Evolutionary conservation across 2,797 vertebrate species (phyloP).

Genomic region (Anisognathus igniventris): DNA sequence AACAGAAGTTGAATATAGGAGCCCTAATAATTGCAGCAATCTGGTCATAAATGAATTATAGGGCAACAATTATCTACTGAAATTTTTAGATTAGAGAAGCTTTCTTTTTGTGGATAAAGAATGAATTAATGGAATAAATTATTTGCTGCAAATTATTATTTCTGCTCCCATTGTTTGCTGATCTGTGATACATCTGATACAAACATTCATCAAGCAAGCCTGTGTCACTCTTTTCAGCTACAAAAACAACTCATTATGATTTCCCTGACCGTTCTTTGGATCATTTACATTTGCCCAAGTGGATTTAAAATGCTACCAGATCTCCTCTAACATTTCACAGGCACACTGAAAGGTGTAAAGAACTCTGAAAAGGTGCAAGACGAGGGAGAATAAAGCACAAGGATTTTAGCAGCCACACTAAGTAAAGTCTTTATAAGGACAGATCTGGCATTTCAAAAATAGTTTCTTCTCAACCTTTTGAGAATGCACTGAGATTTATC

Average conservation of each 20-base stretch:
- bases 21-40: neutral
- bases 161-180: neutral
- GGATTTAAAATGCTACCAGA: slow-evolving; percentile 44
- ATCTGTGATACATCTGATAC: neutral
- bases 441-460: slow-evolving; percentile 58
- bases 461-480: slow-evolving; percentile 40
- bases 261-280: neutral
- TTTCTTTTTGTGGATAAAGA: neutral
- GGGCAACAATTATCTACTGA: neutral
- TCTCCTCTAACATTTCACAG: slow-evolving; percentile 44
- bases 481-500: slow-evolving; percentile 25
- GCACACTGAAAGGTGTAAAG: slow-evolving; percentile 49
- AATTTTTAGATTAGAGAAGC: neutral
- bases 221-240: neutral
- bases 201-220: neutral
- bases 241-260: neutral
- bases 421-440: slow-evolving; percentile 41
- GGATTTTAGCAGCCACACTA: slow-evolving; percentile 9
- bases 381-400: slow-evolving; percentile 30
- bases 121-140: neutral
- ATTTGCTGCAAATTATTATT: neutral
- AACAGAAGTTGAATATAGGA: neutral
- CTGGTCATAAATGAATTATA: neutral
- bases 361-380: slow-evolving; percentile 58
- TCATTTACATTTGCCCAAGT: slow-evolving; percentile 31